Base-by-base conservation (phyloP, 2,113 vertebrate species). In the Syngnathus typhle region DNA sequence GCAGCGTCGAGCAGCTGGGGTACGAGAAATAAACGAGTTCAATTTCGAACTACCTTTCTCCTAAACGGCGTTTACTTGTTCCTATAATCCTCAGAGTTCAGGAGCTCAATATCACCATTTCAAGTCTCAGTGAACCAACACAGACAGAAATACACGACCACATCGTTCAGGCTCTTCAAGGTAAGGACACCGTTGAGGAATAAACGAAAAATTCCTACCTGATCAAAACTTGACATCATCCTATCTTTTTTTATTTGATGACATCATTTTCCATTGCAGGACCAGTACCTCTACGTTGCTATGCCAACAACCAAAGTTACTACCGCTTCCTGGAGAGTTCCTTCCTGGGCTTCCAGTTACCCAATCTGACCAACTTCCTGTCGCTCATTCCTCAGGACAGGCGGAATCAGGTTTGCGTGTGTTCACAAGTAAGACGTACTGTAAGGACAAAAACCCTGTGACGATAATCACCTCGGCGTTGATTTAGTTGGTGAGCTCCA, bases 311-410 rank as follows among this genome's bases (percentile, higher is more conserved):
- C 72, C 41, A 54, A n/a, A 90, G 88, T 65, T 90, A 82, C 78
- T 90, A 88, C 47, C 10, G 3, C 1, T 92, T 88, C 81, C 60
- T 92, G 46, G n/a, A 74, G 49, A 32, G 62, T 1, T 75, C 78
- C 0, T 91, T 92, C 82, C n/a, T 88, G 79, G 82, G 71, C 1
- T 92, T 91, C 77, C 78, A 81, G 77, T 89, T 92, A 70, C 91
- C 91, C 36, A 73, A 85, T 71, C 68, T 92, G 75, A 86, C 84
- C 27, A 61, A 76, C 47, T 80, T 90, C 80, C 27, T 92, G 72
- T 84, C 74, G 1, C 85, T 92, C 73, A 87, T 91, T 64, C 87
- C 89, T 19, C 43, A 5, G 0, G 19, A 49, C 64, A 67, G 46
- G 6, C 68, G 18, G 65, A 10, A 58, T 39, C 73, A 85, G 91